Evolutionary conservation across 2,797 vertebrate species (phyloP).

Genomic region (Lacerta agilis): DNA sequence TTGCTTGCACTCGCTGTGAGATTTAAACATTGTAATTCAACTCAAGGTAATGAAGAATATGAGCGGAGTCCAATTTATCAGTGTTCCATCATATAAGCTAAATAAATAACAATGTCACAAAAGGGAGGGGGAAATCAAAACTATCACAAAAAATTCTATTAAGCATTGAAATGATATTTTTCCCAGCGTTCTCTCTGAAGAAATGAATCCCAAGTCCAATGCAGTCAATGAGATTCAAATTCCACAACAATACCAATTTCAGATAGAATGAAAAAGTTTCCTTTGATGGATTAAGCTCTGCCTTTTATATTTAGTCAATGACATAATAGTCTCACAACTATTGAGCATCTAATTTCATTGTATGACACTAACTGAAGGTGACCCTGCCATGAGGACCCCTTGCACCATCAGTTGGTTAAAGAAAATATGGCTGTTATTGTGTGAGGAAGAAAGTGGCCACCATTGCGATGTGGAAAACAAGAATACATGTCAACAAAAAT

Average conservation of each 20-base stretch:
- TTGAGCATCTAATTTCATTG: not conserved
- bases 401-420: not conserved
- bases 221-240: conserved; percentile 15
- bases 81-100: conserved; percentile 49
- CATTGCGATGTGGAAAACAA: no score
- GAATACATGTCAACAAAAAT: no score
- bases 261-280: conserved; percentile 29
- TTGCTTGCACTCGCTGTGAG: conserved; percentile 56
- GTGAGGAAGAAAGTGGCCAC: not conserved
- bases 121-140: conserved; percentile 59
- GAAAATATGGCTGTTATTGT: not conserved
- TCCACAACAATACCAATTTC: conserved; percentile 48
- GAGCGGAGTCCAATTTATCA: conserved; percentile 50
- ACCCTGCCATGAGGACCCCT: not conserved
- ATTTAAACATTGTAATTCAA: conserved; percentile 65
- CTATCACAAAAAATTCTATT: conserved; percentile 38
- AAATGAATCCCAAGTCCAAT: conserved; percentile 41
- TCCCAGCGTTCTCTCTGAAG: conserved; percentile 35
- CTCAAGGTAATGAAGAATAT: conserved; percentile 56
- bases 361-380: not conserved
- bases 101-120: conserved; percentile 68
- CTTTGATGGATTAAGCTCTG: conserved; percentile 15
- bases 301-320: conserved; percentile 33
- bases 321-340: conserved; percentile 22
- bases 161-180: conserved; percentile 39